Base-by-base conservation (phyloP, 2,888 invertebrate species). In the Rhagonycha lutea region DNA sequence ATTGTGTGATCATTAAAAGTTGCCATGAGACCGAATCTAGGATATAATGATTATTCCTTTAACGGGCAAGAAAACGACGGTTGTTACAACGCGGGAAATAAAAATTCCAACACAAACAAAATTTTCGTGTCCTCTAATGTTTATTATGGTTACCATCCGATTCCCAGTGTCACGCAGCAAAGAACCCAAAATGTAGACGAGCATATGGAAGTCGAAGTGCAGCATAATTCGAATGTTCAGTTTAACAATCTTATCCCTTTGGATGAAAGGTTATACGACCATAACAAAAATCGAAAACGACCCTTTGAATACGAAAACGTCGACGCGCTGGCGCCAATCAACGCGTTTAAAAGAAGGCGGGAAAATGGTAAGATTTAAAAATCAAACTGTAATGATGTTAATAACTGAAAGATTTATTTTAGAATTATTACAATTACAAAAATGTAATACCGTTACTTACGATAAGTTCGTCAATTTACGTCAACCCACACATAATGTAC, bases 61-160 rank as follows among this genome's bases (percentile, higher is more conserved):
- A 26, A 68, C 28, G 29, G 28, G 23, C 79, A 82, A 73, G 81
- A 81, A 24, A 74, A 77, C 32, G 78, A 79, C 60, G 47, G 28
- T 12, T 14, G 29, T 2, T 14, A n/a, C 28, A 29, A 24, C 62
- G 76, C 74, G 28, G 79, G 77, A 29, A 76, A 77, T 72, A 76
- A 77, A 73, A 76, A 72, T 88, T 86, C 81, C 79, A 83, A 78
- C 87, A 88, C 84, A 85, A 84, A 78, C 87, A 88, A 84, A 85
- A 85, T 89, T 80, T 89, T 89, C 83, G 86, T 90, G 82, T 90
- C 90, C 68, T 89, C 88, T 65, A 90, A 90, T 84, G 89, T 89
- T 81, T 90, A 90, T 82, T 90, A 90, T 79, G 90, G 90, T 70
- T 90, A 87, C 84, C 89, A 90, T 74, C 86, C 88, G 78, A 81